Conservation (phyloP, 2,888 invertebrate species). For the Drosophila macrospina region DNA sequence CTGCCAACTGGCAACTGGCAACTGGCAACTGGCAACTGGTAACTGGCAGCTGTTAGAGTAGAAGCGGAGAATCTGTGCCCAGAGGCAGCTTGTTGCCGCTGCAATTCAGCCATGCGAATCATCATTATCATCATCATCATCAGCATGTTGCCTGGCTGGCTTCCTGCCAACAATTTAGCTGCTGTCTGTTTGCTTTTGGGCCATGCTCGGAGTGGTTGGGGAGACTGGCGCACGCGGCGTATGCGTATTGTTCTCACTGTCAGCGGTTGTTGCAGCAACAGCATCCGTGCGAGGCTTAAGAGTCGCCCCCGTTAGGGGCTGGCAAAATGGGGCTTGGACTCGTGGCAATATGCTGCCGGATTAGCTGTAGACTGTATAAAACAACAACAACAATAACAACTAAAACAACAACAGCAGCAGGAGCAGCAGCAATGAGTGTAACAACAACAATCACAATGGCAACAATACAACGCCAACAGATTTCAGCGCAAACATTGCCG, state of each 20-base stretch:
- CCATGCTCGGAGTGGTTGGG: not conserved
- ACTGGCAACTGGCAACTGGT: slow-evolving; percentile 14
- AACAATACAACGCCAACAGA: slow-evolving; percentile 30
- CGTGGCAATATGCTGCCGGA: slow-evolving; percentile 63
- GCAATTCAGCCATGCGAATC: slow-evolving; percentile 63
- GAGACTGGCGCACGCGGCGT: slow-evolving; percentile 52
- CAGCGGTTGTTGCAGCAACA: slow-evolving; percentile 31
- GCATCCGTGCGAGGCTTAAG: slow-evolving; percentile 32
- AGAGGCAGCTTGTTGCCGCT: slow-evolving; percentile 68
- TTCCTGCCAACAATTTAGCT: slow-evolving; percentile 74
- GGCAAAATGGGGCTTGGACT: not conserved
- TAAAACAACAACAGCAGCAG: slow-evolving; percentile 14
- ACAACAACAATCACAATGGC: slow-evolving; percentile 16
- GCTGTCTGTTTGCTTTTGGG: slow-evolving; percentile 58
- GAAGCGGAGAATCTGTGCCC: slow-evolving; percentile 1
- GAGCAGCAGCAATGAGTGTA: not conserved
- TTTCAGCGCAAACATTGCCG: slow-evolving; percentile 21
- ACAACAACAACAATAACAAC: slow-evolving; percentile 12
- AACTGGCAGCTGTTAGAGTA: slow-evolving; percentile 9
- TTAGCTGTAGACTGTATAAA: slow-evolving; percentile 66
- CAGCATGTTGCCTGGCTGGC: slow-evolving; percentile 60
- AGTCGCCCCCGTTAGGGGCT: slow-evolving; percentile 5
- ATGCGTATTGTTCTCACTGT: slow-evolving; percentile 71
- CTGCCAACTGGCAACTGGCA: slow-evolving; percentile 18
- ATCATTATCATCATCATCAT: slow-evolving; percentile 31